Base-by-base conservation (phyloP, 2,113 vertebrate genomes). In the zebrafish (Danio rerio) region DNA sequence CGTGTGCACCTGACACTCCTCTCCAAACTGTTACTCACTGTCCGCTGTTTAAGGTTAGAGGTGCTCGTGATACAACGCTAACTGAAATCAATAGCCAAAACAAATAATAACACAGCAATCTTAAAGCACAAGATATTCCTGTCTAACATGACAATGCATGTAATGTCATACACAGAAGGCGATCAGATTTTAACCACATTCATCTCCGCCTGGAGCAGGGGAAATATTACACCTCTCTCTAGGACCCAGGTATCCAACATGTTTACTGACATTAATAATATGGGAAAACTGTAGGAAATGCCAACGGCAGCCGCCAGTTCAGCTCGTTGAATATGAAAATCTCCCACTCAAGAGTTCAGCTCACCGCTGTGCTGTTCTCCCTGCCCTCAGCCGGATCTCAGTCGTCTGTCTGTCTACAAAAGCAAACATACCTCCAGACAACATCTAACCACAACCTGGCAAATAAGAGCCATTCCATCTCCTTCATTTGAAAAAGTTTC, bases 231-330 rank as follows among this genome's bases (percentile, higher is more conserved):
- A 63, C 56, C 62, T 56, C 56, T 73, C 59, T 81, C 68, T 47
- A 70, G 50, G 20, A 59, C 20, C 52, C 43, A 69, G 31, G 53
- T 76, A 79, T 81, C 63, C 20, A 10, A 47, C 79, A 77, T 68
- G 75, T 82, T 84, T 81, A 55, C 69, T 75, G 45, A 42, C 62
- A 84, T 47, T 81, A 81, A 86, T 74, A 71, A 75, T 75, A 74
- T 80, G 68, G 43, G 66, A 55, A 68, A 71, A 55, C 47, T 50
- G 63, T 50, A 66, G 47, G 31, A 81, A 63, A 84, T 70, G 61
- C 75, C 74, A 78, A 56, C n/a, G 55, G 63, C 73, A 71, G 68
- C n/a, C 47, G 12, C 4, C 62, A 47, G 42, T 45, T 50, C 13
- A 40, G 61, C 61, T 66, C 15, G 13, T 16, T 50, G 59, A 50